A percentile compares a stretch with the other conserved stretches of the same genome.
Conservation (phyloP, 1,140 invertebrate species). For the Pogonus chalceus region DNA sequence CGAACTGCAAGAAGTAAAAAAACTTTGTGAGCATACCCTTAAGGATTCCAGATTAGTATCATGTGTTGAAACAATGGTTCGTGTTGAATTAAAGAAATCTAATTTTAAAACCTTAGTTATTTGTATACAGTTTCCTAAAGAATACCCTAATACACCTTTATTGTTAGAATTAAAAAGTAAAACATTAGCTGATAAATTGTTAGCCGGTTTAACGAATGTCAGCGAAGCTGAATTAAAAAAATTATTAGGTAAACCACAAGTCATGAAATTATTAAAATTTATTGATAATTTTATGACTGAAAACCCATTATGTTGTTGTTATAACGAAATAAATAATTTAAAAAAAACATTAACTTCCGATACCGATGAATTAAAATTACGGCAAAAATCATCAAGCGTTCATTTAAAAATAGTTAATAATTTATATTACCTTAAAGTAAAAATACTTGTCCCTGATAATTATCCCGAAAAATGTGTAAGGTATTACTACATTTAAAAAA, state of each 20-base stretch:
- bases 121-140: conserved; percentile 54
- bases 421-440: conserved; percentile 49
- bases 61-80: conserved; percentile 52
- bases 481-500: conserved; percentile 33
- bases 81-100: conserved; percentile 55
- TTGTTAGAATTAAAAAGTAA: conserved; percentile 67
- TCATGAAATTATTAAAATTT: conserved; percentile 46
- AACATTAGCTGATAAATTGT: conserved; percentile 51
- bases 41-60: conserved; percentile 52
- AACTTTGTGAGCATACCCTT: conserved; percentile 50
- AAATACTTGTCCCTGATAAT: conserved; percentile 50
- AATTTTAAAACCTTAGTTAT: conserved; percentile 50
- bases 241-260: conserved; percentile 48
- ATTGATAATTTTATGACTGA: conserved; percentile 57
- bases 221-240: conserved; percentile 57
- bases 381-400: conserved; percentile 56
- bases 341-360: conserved; percentile 40
- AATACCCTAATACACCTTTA: conserved; percentile 47
- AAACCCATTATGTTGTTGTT: conserved; percentile 62
- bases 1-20: conserved; percentile 53
- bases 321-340: conserved; percentile 58
- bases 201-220: conserved; percentile 49
- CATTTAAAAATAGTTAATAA: conserved; percentile 47
- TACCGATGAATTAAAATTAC: conserved; percentile 52
- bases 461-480: conserved; percentile 50